These are phyloP conservation scores for Apodemus agrarius DNA, from an alignment of 2,797 vertebrate species.

Conservation along the genomic window DNA sequence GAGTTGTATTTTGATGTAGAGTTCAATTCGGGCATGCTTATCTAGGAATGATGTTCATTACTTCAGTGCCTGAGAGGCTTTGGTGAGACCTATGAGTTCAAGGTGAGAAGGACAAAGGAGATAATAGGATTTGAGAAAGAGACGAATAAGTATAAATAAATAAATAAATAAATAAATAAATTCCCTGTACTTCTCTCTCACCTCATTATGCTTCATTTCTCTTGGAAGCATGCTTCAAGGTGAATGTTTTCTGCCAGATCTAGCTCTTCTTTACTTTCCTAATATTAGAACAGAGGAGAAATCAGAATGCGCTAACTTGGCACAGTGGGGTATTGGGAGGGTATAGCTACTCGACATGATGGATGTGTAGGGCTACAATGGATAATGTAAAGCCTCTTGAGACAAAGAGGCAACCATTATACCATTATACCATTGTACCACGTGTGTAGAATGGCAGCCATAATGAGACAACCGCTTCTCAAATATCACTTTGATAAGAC, in stretches of 20 bases:
- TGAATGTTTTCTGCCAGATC: not conserved
- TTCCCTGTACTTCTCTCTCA: not conserved
- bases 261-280: not conserved
- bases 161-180: not conserved
- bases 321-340: not conserved
- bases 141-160: not conserved
- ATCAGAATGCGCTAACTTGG: not conserved
- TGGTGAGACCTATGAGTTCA: not conserved
- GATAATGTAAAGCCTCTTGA: not conserved
- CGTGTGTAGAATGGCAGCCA: not conserved
- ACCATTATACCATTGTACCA: not conserved
- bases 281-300: not conserved
- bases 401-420: not conserved
- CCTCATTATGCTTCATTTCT: not conserved
- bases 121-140: not conserved
- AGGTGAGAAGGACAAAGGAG: not conserved
- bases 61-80: not conserved
- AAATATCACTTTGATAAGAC: not conserved
- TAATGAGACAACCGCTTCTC: not conserved
- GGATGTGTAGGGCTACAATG: too few species aligned
- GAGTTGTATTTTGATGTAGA: not conserved
- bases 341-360: too few species aligned
- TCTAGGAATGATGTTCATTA: not conserved
- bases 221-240: not conserved
- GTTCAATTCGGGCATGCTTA: not conserved